These are phyloP conservation scores for Picathartes gymnocephalus DNA, from an alignment of 2,113 vertebrate genomes.

Conservation along the genomic window DNA sequence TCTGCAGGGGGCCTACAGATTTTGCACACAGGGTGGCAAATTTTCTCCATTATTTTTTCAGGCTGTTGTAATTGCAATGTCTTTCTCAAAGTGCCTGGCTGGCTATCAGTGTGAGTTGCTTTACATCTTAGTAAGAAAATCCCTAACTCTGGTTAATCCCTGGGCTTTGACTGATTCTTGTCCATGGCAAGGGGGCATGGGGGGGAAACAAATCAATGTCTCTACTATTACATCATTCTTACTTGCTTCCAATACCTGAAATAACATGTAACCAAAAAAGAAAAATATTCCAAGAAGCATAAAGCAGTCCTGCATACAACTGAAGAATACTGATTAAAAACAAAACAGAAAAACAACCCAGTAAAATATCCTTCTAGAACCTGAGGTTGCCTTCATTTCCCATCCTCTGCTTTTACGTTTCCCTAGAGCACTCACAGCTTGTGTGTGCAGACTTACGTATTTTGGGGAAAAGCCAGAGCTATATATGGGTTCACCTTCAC, in stretches of 20 bases:
- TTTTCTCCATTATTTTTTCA: neutral
- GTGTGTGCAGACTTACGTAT: neutral
- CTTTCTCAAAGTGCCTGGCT: neutral
- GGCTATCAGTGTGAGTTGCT: slow-evolving; percentile 24
- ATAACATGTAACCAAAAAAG: neutral
- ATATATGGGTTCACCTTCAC: neutral
- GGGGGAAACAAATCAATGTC: neutral
- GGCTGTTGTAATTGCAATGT: slow-evolving; percentile 13
- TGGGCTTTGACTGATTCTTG: neutral
- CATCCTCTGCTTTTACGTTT: neutral
- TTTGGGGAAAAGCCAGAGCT: neutral
- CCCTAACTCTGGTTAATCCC: slow-evolving; percentile 28
- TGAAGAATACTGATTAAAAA: slow-evolving; percentile 11
- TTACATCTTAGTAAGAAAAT: slow-evolving; percentile 29
- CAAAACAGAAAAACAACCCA: neutral
- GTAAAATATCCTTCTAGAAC: neutral
- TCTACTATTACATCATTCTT: neutral
- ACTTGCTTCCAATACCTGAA: neutral
- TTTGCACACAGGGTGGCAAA: neutral
- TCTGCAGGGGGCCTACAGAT: neutral
- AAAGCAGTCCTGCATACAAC: neutral
- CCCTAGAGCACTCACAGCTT: neutral
- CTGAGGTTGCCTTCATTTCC: neutral
- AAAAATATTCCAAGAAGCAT: neutral
- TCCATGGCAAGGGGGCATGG: neutral